Evolutionary conservation across 2,797 vertebrate genomes (phyloP).

Genomic region (Chloroceryle inda): DNA sequence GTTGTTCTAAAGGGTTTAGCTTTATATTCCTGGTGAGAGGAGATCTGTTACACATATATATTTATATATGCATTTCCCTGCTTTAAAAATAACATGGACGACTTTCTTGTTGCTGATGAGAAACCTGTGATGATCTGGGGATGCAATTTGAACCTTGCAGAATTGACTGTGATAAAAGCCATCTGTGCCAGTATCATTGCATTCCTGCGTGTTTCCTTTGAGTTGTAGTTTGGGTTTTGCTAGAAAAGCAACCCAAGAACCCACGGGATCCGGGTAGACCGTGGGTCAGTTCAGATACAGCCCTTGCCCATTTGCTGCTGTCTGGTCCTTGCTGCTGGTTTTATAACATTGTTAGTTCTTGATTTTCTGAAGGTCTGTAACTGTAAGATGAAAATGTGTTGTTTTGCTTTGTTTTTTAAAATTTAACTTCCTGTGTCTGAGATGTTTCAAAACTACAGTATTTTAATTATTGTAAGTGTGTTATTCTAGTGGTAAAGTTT

Average conservation of each 20-base stretch:
- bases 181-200: neutral
- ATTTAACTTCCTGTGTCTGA: neutral
- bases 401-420: neutral
- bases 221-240: neutral
- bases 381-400: neutral
- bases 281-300: rapidly evolving
- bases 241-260: neutral
- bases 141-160: neutral
- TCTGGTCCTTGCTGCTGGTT: neutral
- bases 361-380: neutral
- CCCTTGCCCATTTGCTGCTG: neutral
- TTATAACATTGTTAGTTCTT: neutral
- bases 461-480: neutral
- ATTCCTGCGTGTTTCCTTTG: neutral
- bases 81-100: neutral
- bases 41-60: neutral
- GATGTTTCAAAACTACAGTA: neutral
- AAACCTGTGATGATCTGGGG: neutral
- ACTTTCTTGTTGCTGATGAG: neutral
- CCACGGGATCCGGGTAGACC: neutral
- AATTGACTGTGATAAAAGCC: neutral
- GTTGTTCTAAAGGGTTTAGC: neutral
- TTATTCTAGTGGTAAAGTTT: neutral
- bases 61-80: neutral
- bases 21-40: neutral